Base-by-base conservation (phyloP, 92 coral and sea anemone genomes). In the Porites cylindrica region DNA sequence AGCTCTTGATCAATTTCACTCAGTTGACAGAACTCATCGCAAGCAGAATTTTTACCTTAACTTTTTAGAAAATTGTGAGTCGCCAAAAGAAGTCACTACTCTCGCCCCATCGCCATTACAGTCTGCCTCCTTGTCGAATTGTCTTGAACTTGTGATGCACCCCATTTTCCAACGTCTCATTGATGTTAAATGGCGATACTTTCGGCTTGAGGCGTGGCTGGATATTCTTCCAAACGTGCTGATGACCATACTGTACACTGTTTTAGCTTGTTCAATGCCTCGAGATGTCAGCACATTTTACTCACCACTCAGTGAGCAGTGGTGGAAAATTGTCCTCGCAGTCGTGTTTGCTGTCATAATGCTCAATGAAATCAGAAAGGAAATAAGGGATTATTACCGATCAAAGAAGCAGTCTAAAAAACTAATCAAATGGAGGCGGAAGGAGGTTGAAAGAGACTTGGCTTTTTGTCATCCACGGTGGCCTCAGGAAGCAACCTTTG, bases 1-100 rank as follows among this genome's bases (percentile, higher is more conserved):
- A 78, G 98, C 98, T 12, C 84, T 94, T 79, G 96, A 94, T 38
- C 95, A 94, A 87, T 94, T 94, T 67, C 95, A 94, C 82, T 89
- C 88, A 16, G 91, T 90, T 11, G 94, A 94, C 88, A 83, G 96
- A 84, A 81, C 85, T 14, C 91, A 92, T 69, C 98, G 91, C 20
- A 94, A 94, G 54, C 94, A 94, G 60, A 84, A 88, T 58, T 92
- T 92, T 56, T 94, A 92, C 65, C 86, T 94, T 53, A 92, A 90
- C 61, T 94, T 91, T 51, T 90, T 94, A 52, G 98, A 94, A 82
- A 88, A 77, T 60, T 62, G 86, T 38, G 64, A 79, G 76, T 79
- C 83, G 9, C 82, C 82, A 18, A 79, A 75, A 64, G 77, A 78
- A 56, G 67, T 65, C 38, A 75, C 66, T 10, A 85, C 87, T 19